These are phyloP conservation scores for Ia io DNA, from an alignment of 2,113 vertebrate species.

Conservation along the genomic window DNA sequence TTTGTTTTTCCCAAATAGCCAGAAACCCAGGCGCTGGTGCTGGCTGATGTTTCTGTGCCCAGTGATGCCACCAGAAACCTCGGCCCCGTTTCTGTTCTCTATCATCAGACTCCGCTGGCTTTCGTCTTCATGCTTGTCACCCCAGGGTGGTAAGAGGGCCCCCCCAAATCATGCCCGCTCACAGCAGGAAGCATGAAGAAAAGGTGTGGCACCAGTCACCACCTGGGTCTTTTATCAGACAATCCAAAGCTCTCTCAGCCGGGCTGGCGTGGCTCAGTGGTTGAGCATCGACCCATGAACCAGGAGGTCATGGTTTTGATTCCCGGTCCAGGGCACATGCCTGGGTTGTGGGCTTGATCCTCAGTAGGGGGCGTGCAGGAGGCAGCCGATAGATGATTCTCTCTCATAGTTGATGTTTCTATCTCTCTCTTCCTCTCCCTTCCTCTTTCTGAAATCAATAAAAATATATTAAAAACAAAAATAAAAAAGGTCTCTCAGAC, in stretches of 20 bases:
- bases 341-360: no score
- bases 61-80: not conserved
- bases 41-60: not conserved
- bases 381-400: no score
- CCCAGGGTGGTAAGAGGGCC: not conserved
- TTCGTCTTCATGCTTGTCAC: not conserved
- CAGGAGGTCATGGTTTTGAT: no score
- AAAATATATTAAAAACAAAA: no score
- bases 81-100: not conserved
- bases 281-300: no score
- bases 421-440: no score
- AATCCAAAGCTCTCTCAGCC: not conserved
- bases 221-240: not conserved
- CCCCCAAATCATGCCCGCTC: not conserved
- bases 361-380: no score
- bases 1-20: not conserved
- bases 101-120: not conserved
- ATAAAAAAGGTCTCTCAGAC: not conserved
- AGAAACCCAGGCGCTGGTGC: not conserved
- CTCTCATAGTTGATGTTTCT: no score
- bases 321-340: no score
- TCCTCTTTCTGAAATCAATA: no score
- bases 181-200: not conserved
- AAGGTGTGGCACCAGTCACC: not conserved
- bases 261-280: no score